phyloP scores from a whole-genome alignment of 2,888 invertebrate species.

The Tenthredo mesomela region DNA sequence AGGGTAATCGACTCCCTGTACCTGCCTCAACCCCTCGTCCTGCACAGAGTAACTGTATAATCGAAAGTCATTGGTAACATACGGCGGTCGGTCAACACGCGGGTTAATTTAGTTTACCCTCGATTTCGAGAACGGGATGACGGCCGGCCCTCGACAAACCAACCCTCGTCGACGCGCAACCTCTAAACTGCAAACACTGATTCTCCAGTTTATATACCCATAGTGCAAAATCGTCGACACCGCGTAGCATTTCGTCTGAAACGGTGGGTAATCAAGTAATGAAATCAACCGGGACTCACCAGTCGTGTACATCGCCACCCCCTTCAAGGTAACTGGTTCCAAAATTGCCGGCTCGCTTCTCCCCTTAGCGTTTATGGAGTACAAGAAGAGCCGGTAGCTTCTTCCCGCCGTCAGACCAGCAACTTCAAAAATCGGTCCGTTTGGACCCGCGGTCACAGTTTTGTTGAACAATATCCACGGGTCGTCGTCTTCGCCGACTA shows the following conservation, averaged over 20 bases:
- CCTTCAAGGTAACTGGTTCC: conserved; percentile 91
- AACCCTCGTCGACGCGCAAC: neutral
- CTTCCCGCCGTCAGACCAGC: conserved; percentile 86
- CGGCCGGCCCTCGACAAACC: neutral
- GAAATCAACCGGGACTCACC: conserved; percentile 80
- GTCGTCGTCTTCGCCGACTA: conserved; percentile 71
- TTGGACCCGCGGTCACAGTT: conserved; percentile 81
- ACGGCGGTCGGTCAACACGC: conserved; percentile 68
- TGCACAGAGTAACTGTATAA: conserved; percentile 60
- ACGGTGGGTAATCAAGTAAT: neutral
- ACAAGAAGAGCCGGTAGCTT: conserved; percentile 90
- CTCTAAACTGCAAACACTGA: conserved; percentile 12
- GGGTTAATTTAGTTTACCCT: conserved; percentile 72
- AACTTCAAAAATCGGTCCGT: conserved; percentile 85
- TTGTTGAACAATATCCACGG: conserved; percentile 67
- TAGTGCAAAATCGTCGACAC: neutral
- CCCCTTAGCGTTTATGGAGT: conserved; percentile 93
- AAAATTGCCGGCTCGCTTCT: conserved; percentile 90
- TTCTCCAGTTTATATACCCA: neutral
- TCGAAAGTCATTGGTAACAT: conserved; percentile 71
- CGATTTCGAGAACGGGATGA: conserved; percentile 58
- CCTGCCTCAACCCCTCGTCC: conserved; percentile 27
- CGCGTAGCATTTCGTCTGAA: neutral
- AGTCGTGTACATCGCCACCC: conserved; percentile 90
- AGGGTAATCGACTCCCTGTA: conserved; percentile 62